phyloP scores from a whole-genome alignment of 2,113 vertebrate genomes.

The Lepidiolamprologus cunningtoni region DNA sequence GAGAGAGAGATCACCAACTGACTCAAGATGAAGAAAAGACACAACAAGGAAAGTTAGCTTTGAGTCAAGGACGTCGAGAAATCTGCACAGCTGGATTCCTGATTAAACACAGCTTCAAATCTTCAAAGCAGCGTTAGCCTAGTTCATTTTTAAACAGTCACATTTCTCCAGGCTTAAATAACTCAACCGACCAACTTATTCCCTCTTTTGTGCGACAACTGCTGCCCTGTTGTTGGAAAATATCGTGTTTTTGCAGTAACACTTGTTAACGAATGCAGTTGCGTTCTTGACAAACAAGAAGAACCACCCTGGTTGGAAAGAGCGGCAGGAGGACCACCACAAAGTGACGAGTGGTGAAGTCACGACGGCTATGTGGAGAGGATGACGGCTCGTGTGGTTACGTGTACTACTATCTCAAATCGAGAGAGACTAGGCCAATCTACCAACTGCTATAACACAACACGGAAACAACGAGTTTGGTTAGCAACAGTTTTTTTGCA shows the following conservation, averaged over 20 bases:
- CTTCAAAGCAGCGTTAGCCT: background rate
- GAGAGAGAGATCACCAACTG: background rate
- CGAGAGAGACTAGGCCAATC: background rate
- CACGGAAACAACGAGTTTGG: background rate
- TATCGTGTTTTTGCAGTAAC: background rate
- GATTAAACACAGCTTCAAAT: constrained; percentile 8
- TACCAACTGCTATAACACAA: background rate
- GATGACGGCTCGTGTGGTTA: background rate
- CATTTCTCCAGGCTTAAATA: background rate
- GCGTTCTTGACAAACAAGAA: background rate
- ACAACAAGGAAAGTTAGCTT: background rate
- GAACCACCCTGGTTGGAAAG: background rate
- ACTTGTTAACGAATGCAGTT: background rate
- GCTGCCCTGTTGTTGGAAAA: background rate
- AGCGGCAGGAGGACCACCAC: background rate
- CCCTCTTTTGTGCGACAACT: background rate
- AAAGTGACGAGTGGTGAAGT: background rate
- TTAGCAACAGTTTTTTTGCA: background rate
- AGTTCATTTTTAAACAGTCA: background rate
- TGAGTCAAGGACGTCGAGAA: background rate
- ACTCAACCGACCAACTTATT: background rate
- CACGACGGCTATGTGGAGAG: background rate
- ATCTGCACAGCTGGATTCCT: background rate
- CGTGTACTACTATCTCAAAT: background rate
- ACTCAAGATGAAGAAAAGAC: background rate